Evolutionary conservation across 2,113 vertebrate genomes (phyloP).

Genomic region (Phalacrocorax aristotelis): DNA sequence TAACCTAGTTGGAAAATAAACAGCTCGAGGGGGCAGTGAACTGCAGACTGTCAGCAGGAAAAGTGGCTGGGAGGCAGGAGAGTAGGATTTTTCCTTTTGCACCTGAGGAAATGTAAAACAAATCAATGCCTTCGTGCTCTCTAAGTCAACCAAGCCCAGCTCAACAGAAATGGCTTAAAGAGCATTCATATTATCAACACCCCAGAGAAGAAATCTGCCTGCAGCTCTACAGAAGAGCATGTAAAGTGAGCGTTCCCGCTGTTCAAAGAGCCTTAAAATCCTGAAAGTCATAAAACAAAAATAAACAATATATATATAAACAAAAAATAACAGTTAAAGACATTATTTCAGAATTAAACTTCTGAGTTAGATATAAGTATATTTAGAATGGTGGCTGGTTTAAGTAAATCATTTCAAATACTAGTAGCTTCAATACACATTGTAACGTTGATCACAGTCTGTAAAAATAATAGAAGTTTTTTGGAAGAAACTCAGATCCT

Average conservation of each 20-base stretch:
- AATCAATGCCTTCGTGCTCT: not conserved
- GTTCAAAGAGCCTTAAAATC: not conserved
- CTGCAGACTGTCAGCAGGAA: not conserved
- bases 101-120: not conserved
- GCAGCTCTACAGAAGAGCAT: not conserved
- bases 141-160: not conserved
- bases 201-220: not conserved
- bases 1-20: not conserved
- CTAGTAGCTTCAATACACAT: not conserved
- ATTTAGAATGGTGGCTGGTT: not conserved
- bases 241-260: not conserved
- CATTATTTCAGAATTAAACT: not conserved
- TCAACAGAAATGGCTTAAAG: not conserved
- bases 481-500: not conserved
- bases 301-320: too few species aligned
- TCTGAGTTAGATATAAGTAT: not conserved
- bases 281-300: not conserved
- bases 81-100: not conserved
- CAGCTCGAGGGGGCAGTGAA: not conserved
- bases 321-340: not conserved
- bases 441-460: not conserved
- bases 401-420: not conserved
- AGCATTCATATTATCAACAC: not conserved
- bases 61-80: not conserved
- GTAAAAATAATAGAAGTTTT: not conserved